Base-by-base conservation (phyloP, 2,888 invertebrate genomes). In the Agrotis puta region DNA sequence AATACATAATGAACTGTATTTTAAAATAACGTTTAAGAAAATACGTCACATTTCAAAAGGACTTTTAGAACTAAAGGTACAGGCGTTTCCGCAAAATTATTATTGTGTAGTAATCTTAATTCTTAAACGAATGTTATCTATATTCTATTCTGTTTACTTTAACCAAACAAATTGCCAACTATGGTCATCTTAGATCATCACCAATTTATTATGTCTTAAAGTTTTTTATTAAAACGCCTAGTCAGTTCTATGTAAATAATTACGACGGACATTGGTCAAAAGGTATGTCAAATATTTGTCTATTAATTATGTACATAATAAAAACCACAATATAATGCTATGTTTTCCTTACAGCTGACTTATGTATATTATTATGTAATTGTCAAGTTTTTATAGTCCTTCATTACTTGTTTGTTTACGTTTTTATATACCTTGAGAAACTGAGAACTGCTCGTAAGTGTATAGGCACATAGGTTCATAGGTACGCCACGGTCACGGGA, bases 341-440 rank as follows among this genome's bases (percentile, higher is more conserved):
- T 48, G n/a, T 64, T 66, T 61, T 39, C 43, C 66, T 65, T 14
- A 65, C 22, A 72, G 47, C 45, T 51, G 76, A 53, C 47, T 71
- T n/a, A 18, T 48, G 9, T n/a, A 48, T 20, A 47, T 54, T 20
- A 20, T 22, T 71, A 11, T 18, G 20, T 70, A 54, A 0, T 22
- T 70, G 27, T 20, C 11, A 0, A 22, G 16, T 50, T 6, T 5
- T 22, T n/a, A 11, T 39, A 20, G 5, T 70, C 20, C 18, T 16
- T 54, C 18, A 20, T 53, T 14, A 24, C 3, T 9, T 73, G 4
- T 18, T 33, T 53, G 2, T 24, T 33, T 51, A 14, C 20, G 24
- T 11, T 0, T 47, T 6, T 56, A 13, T 20, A 27, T 14, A 39
- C 16, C 18, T 68, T 18, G 7, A 2, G 2, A 45, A 24, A 27